These are phyloP conservation scores for Scomber japonicus DNA, from an alignment of 2,113 vertebrate species.

Conservation along the genomic window DNA sequence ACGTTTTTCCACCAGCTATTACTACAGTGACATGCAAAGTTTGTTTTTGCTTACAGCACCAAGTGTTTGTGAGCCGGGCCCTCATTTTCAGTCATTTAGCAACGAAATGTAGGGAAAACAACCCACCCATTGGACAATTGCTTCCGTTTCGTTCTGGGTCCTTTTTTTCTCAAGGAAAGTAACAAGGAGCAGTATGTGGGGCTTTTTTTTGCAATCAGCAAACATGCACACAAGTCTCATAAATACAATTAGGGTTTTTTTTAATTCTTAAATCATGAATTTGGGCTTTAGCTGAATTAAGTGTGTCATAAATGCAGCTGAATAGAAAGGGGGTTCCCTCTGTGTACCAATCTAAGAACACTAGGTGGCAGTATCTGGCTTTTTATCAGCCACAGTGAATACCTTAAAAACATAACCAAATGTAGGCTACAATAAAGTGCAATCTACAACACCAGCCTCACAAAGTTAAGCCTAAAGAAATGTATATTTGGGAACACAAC, in stretches of 20 bases:
- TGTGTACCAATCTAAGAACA: constrained; percentile 36
- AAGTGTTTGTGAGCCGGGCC: constrained; percentile 36
- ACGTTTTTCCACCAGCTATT: constrained; percentile 69
- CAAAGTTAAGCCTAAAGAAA: not conserved
- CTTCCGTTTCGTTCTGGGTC: constrained; percentile 51
- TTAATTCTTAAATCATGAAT: not conserved
- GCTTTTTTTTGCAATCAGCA: not conserved
- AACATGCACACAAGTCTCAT: not conserved
- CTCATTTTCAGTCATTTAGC: constrained; percentile 60
- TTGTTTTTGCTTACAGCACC: constrained; percentile 62
- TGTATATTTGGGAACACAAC: no score
- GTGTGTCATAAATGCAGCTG: constrained; percentile 18
- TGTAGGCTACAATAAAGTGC: no score
- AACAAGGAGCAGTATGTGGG: not conserved
- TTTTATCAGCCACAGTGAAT: constrained; percentile 28
- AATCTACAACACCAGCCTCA: not conserved
- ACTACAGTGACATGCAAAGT: constrained; percentile 62
- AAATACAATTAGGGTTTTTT: not conserved
- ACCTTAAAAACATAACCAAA: not conserved
- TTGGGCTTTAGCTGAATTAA: not conserved
- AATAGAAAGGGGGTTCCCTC: constrained; percentile 28
- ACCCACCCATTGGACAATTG: constrained; percentile 50
- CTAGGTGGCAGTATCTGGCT: constrained; percentile 73
- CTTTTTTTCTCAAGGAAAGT: no score
- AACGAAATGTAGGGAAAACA: constrained; percentile 49